Conservation (phyloP, 2,888 invertebrate species). For the Athalia rosae region DNA sequence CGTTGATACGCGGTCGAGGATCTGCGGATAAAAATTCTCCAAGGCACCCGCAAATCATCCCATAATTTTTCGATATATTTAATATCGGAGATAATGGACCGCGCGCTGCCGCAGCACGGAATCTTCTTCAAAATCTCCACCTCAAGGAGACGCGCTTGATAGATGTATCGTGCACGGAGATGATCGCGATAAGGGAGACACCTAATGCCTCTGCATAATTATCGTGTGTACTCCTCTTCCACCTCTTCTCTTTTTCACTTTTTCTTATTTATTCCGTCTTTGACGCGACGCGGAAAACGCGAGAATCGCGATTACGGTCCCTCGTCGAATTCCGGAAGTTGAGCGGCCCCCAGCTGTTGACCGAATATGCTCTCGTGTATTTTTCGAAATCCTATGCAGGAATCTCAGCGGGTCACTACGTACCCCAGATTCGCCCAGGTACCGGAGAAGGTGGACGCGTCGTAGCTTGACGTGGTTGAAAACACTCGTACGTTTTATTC, state of each 20-base stretch:
- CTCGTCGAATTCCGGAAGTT: background rate
- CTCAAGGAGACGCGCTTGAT: background rate
- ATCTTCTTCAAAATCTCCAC: conserved; percentile 1
- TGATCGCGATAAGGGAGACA: conserved; percentile 12
- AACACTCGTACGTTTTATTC: conserved; percentile 4
- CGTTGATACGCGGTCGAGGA: background rate
- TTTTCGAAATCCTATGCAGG: background rate
- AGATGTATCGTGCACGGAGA: background rate
- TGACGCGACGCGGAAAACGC: background rate
- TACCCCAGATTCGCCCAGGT: background rate
- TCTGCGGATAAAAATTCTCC: background rate
- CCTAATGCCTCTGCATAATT: conserved; percentile 17
- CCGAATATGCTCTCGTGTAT: background rate
- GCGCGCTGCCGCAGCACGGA: background rate
- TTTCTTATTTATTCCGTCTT: background rate
- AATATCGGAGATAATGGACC: too few species aligned
- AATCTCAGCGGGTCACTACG: background rate
- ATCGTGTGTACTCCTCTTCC: background rate
- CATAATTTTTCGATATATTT: background rate
- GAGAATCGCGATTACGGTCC: background rate
- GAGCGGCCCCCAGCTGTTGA: background rate
- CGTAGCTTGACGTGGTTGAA: background rate
- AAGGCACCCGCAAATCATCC: conserved; percentile 24
- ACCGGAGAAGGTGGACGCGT: background rate
- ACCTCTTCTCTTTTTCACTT: background rate